Percentiles rank a stretch among this genome's conserved stretches.
These are phyloP conservation scores for Pampus argenteus DNA, from an alignment of 2,797 vertebrate species.

Conservation along the genomic window DNA sequence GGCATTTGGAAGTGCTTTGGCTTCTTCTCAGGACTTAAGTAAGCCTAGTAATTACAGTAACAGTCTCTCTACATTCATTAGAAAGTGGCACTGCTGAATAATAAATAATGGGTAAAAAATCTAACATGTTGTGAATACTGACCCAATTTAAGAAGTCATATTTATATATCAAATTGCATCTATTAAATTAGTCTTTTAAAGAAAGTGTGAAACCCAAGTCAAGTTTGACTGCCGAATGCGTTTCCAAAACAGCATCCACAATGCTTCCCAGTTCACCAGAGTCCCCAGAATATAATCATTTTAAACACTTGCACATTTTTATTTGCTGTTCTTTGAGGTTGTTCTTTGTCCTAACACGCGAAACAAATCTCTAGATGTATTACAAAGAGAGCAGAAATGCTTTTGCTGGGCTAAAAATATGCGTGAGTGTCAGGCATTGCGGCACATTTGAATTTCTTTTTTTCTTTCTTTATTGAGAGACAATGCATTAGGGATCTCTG, in stretches of 20 bases:
- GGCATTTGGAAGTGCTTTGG: background rate
- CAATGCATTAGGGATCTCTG: conserved; percentile 63
- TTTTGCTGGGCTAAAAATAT: conserved; percentile 57
- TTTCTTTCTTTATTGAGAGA: conserved; percentile 34
- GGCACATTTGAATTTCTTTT: conserved; percentile 55
- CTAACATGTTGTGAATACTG: background rate
- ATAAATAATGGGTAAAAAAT: background rate
- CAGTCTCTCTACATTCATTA: background rate
- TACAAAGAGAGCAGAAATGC: conserved; percentile 19
- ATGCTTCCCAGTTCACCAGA: background rate
- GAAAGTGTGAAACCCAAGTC: background rate
- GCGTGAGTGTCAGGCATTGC: conserved; percentile 26
- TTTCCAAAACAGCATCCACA: background rate
- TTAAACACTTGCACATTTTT: conserved; percentile 33
- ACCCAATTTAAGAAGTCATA: background rate
- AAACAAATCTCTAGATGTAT: conserved; percentile 44
- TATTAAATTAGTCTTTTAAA: background rate
- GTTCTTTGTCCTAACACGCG: conserved; percentile 28
- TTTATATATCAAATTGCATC: background rate
- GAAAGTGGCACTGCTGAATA: background rate
- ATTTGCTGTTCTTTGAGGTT: conserved; percentile 37
- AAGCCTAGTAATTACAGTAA: background rate
- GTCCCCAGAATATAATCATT: conserved; percentile 17
- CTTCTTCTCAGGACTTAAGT: background rate
- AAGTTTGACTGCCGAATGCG: background rate